Base-by-base conservation (phyloP, 2,888 invertebrate genomes). In the Isoperla grammatica region DNA sequence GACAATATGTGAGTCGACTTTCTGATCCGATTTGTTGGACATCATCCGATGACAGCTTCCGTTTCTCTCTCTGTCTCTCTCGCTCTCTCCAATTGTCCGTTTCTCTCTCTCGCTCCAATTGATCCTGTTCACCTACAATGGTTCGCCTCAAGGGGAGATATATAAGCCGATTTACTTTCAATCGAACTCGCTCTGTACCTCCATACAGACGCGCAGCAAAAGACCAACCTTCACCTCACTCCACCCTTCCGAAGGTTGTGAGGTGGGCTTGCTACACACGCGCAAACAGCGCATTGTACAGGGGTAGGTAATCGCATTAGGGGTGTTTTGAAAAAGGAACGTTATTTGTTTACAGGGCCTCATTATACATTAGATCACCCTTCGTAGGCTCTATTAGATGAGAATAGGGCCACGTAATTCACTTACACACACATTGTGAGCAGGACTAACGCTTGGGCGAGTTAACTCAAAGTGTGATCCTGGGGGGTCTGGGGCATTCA, bases 1-100 rank as follows among this genome's bases (percentile, higher is more conserved):
- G 40, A 59, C 75, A 75, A 75, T 75, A 74, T 75, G 59, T 59
- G 37, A 74, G 74, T 75, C 76, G 76, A 76, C 75, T 76, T 74
- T 75, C 53, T 75, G 74, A 76, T 76, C 75, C 75, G 76, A 75
- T 76, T 76, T 76, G 75, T 59, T 13, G 53, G 59, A 59, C 53
- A 59, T 50, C 53, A 42, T 22, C 22, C 39, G 4, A 29, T 59
- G 59, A 59, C 59, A 59, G 59, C 23, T 42, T 59, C 42, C 43
- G 37, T 50, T 20, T 22, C 35, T 13, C 39, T 17, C 35, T 15
- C 50, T 17, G 35, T 50, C 35, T 15, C 11, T 4, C 37, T 53
- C 49, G 29, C 49, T 39, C 53, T 20, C 46, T 53, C 53, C 39
- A 12, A 37, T 37, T 29, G 29, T 6, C 8, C 29, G n/a, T 50